These are phyloP conservation scores for Zaprionus lineosus DNA, from an alignment of 2,888 invertebrate genomes.

Conservation along the genomic window DNA sequence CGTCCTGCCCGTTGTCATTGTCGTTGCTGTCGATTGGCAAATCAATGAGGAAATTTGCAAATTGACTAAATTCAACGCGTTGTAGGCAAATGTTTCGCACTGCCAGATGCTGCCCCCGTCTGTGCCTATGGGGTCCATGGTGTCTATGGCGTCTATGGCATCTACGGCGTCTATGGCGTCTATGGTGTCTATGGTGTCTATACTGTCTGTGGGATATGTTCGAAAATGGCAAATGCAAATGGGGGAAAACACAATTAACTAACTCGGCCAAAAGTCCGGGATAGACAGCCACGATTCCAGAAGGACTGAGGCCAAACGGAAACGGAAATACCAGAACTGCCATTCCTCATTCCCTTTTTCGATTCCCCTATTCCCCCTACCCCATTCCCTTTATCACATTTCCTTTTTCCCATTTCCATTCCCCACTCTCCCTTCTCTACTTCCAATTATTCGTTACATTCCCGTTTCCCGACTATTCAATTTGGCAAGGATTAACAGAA, in stretches of 20 bases:
- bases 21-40: constrained; percentile 57
- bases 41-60: constrained; percentile 73
- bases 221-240: constrained; percentile 51
- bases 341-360: no score
- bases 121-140: neutral
- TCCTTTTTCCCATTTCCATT: no score
- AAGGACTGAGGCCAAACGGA: constrained; percentile 14
- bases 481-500: constrained; percentile 20
- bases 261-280: constrained; percentile 24
- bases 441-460: no score
- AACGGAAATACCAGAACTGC: constrained; percentile 45
- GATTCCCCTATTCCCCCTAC: no score
- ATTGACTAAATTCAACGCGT: constrained; percentile 62
- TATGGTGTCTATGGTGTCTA: no score
- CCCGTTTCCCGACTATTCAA: no score
- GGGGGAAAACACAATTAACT: constrained; percentile 48
- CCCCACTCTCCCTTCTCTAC: no score
- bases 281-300: neutral
- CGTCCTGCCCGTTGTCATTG: constrained; percentile 11
- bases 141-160: no score
- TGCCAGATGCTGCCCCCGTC: constrained; percentile 25
- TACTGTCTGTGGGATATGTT: constrained; percentile 23
- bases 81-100: constrained; percentile 41
- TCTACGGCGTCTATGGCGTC: no score
- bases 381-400: no score